These are phyloP conservation scores for Lucinisca nassula DNA, from an alignment of 2,888 invertebrate species.

Conservation along the genomic window DNA sequence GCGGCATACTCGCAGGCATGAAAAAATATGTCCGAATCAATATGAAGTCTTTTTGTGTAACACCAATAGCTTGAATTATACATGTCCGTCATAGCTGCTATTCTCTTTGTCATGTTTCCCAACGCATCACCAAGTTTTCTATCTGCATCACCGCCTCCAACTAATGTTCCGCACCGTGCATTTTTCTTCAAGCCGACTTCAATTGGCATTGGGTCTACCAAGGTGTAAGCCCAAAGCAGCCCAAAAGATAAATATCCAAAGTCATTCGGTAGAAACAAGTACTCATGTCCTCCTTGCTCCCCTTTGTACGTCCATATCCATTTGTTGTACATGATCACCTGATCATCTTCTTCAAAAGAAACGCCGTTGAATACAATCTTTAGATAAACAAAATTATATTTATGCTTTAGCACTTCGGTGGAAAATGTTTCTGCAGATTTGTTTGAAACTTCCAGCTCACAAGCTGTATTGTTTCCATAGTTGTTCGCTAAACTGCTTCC, in stretches of 20 bases:
- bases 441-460: background rate
- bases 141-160: slow-evolving; percentile 18
- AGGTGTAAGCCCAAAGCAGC: slow-evolving; percentile 40
- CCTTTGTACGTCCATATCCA: slow-evolving; percentile 64
- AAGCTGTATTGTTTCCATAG: no score
- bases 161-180: slow-evolving; percentile 17
- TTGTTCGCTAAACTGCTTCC: no score
- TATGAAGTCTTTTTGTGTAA: slow-evolving; percentile 26
- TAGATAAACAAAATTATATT: slow-evolving; percentile 51
- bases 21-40: slow-evolving; percentile 16
- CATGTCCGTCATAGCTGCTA: slow-evolving; percentile 20
- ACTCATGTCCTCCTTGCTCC: slow-evolving; percentile 40
- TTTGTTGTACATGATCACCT: slow-evolving; percentile 22
- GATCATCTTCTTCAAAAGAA: slow-evolving; percentile 20
- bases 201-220: background rate
- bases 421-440: slow-evolving; percentile 19
- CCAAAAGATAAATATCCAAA: slow-evolving; percentile 58
- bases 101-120: slow-evolving; percentile 32
- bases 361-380: slow-evolving; percentile 21
- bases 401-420: background rate
- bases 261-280: slow-evolving; percentile 46
- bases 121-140: slow-evolving; percentile 42
- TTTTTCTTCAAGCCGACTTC: background rate
- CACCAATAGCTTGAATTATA: slow-evolving; percentile 64
- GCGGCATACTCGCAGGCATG: slow-evolving; percentile 40